Conservation (phyloP, 2,888 invertebrate genomes). For the Yponomeuta cagnagella region DNA sequence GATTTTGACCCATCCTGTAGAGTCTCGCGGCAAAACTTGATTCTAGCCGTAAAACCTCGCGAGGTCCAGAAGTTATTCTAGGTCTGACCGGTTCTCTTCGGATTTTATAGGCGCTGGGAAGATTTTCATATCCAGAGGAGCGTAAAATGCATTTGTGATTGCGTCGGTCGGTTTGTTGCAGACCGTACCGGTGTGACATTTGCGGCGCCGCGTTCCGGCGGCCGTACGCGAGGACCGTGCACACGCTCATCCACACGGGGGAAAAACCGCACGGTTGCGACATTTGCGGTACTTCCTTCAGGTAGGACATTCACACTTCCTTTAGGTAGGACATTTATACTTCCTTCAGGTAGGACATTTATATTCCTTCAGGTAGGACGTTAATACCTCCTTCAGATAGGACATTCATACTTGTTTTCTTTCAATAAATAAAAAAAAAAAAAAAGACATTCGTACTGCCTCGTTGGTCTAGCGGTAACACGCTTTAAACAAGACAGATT, state of each 20-base stretch:
- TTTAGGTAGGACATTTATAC: no score
- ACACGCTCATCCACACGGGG: constrained; percentile 66
- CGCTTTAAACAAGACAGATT: no score
- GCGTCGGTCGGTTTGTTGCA: constrained; percentile 23
- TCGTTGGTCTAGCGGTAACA: no score
- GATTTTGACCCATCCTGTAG: background rate
- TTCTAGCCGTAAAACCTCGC: constrained; percentile 22
- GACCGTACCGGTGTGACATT: constrained; percentile 66
- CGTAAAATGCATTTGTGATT: constrained; percentile 18
- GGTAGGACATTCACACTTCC: constrained; percentile 32
- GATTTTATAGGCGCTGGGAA: constrained; percentile 29
- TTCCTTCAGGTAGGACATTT: no score
- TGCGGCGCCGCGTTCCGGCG: constrained; percentile 66
- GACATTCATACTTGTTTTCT: no score
- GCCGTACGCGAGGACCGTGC: constrained; percentile 65
- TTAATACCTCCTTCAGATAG: no score
- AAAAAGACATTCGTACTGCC: no score
- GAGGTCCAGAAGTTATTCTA: constrained; percentile 23
- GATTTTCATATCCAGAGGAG: constrained; percentile 9
- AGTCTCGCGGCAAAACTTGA: constrained; percentile 17
- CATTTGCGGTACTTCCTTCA: constrained; percentile 66
- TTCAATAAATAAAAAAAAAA: no score
- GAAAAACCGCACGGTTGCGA: constrained; percentile 68
- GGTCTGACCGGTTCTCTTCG: constrained; percentile 33
- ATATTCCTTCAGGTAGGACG: constrained; percentile 34